Base-by-base conservation (phyloP, 2,888 invertebrate genomes). In the Lasioglossum vierecki region DNA sequence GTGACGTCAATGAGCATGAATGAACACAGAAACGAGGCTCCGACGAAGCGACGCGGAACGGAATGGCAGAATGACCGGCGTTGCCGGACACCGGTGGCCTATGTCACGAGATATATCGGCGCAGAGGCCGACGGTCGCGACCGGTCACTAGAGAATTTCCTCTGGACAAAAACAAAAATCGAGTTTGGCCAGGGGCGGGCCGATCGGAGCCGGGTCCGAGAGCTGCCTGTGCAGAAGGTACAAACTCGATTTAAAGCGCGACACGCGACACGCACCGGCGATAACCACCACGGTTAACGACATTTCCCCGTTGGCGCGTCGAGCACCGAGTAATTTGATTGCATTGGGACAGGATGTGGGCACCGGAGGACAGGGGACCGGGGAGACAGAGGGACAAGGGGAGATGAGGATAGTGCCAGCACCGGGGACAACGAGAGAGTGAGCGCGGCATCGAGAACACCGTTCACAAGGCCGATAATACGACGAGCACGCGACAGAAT, bases 201-300 rank as follows among this genome's bases (percentile, higher is more conserved):
- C 18, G 68, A 68, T 68, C 39, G 35, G 39, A 60, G 63, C 39
- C 53, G 18, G 35, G 15, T 6, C 35, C 30, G 66, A 18, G 63
- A 8, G 30, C 66, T 66, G 66, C 30, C 66, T 53, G 78, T 87
- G 85, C 90, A 89, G 92, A 92, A 92, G 91, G 92, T 89, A 92
- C 91, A 92, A 93, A 94, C 92, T 94, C 93, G 92, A 94, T 94
- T 94, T 93, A 92, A 92, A 93, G 88, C 92, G 91, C 90, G 91
- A 91, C 92, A 90, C 92, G 91, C 92, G 93, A 93, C 93, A 94
- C 93, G 93, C 93, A 93, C 90, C 88, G 91, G 84, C 93, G 92
- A 93, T 93, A 93, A 93, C 94, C 92, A 90, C 90, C 92, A 92
- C 89, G 92, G 93, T 92, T 94, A 94, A 94, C 93, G 93, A 94